Conservation (phyloP, 2,113 vertebrate species). For the Ictalurus furcatus region DNA sequence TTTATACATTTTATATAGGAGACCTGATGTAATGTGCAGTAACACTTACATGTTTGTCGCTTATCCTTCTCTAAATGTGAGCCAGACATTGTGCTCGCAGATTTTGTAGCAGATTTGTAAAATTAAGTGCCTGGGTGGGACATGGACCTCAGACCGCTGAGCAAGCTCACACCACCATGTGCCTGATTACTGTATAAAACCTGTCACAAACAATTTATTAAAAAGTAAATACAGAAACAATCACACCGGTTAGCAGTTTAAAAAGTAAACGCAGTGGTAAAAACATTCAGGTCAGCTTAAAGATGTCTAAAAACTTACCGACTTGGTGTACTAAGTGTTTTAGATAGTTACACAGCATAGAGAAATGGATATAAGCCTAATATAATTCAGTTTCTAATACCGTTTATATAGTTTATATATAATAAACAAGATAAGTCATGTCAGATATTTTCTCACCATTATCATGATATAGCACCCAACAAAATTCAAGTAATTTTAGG, state of each 20-base stretch:
- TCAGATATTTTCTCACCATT: no score
- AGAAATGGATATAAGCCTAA: not conserved
- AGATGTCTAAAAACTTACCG: not conserved
- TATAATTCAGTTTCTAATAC: not conserved
- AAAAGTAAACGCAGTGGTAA: not conserved
- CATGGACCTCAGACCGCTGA: not conserved
- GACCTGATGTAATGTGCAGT: not conserved
- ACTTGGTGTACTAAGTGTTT: no score
- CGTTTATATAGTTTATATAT: no score
- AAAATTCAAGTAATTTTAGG: no score
- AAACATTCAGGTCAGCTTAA: not conserved
- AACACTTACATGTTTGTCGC: not conserved
- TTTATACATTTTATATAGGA: no score
- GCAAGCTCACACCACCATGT: not conserved
- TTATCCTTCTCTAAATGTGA: conserved; percentile 1
- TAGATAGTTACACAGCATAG: not conserved
- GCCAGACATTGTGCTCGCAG: not conserved
- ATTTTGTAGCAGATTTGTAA: not conserved
- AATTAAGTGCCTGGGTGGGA: no score
- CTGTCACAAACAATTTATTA: not conserved
- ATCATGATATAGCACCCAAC: no score
- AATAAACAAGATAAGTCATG: no score
- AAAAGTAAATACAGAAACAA: not conserved
- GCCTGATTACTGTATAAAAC: not conserved
- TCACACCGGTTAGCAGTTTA: not conserved